Base-by-base conservation (phyloP, 2,888 invertebrate genomes). In the Liodrosophila aerea region DNA sequence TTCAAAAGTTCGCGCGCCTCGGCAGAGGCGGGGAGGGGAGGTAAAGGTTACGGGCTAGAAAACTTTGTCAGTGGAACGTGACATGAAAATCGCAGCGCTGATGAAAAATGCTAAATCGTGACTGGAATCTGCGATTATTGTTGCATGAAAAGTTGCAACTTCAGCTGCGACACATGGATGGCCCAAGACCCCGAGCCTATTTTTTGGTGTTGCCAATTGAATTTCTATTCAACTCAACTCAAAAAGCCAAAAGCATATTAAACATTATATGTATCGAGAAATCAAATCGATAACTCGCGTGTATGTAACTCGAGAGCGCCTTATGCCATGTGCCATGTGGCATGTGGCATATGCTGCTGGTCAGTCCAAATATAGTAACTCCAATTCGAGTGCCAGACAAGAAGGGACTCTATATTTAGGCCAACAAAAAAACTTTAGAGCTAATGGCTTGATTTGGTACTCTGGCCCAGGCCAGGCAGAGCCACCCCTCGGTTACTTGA, bases 21-120 rank as follows among this genome's bases (percentile, higher is more conserved):
- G 49, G 62, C 46, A 43, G 44, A n/a, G n/a, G n/a, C n/a, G n/a
- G n/a, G n/a, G n/a, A n/a, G n/a, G n/a, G 66, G 64, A 64, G 64
- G 37, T 59, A 63, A 73, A 70, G 72, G 80, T 70, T 76, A 49
- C 44, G 53, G 60, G 59, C 58, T 58, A 53, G 64, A 64, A 87
- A 87, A 87, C 67, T 87, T 87, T 75, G 75, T 75, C 73, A 76
- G 76, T 73, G 84, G 83, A 76, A 87, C 87, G 87, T 87, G 87
- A 87, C 85, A 82, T 82, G 85, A 87, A 87, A 87, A 87, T 87
- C 85, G 82, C 83, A 83, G 82, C 68, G 74, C 78, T 87, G 86
- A 86, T 87, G 78, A 87, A 85, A 87, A 83, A 85, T 74, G 76
- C 82, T 81, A 86, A 87, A 87, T 87, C 87, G 87, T 87, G 87